Percentiles rank a stretch among this genome's conserved stretches.
phyloP scores from a whole-genome alignment of 2,797 vertebrate genomes.

The Myioborus miniatus region DNA sequence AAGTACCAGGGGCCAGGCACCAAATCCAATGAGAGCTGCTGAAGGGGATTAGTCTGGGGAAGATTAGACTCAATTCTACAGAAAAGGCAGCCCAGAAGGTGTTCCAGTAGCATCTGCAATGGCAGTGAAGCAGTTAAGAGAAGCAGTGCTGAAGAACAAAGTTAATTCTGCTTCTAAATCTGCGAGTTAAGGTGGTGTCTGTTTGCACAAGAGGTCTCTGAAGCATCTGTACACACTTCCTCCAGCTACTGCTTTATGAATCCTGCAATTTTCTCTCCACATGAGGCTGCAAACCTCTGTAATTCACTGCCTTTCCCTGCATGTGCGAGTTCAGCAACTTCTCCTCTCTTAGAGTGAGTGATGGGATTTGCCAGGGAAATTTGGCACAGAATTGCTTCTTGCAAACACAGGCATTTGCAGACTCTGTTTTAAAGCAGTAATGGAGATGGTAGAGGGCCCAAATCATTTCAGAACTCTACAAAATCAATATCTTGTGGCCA shows the following conservation, averaged over 20 bases:
- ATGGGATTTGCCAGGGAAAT: not conserved
- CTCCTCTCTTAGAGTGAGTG: not conserved
- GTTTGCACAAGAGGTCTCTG: conserved; percentile 28
- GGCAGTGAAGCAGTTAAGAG: conserved; percentile 5
- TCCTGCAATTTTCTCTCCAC: conserved; percentile 15
- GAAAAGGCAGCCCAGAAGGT: not conserved
- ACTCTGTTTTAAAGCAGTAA: not conserved
- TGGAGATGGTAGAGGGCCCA: not conserved
- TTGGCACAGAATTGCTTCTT: not conserved
- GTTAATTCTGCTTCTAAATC: conserved; percentile 10
- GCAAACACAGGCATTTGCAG: not conserved
- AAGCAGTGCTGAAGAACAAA: not conserved
- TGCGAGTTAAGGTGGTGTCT: not conserved
- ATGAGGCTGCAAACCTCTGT: conserved; percentile 11
- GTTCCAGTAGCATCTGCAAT: not conserved
- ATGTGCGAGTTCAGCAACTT: not conserved
- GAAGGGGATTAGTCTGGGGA: not conserved
- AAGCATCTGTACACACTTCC: conserved; percentile 1
- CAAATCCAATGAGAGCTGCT: not conserved
- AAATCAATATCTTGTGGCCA: not conserved
- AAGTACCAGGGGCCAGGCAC: not conserved
- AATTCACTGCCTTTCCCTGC: not conserved
- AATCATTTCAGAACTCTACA: not conserved
- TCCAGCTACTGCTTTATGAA: conserved; percentile 39
- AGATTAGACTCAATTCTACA: not conserved